Evolutionary conservation across 2,797 vertebrate genomes (phyloP).

Genomic region (Phyllotis vaccarum): DNA sequence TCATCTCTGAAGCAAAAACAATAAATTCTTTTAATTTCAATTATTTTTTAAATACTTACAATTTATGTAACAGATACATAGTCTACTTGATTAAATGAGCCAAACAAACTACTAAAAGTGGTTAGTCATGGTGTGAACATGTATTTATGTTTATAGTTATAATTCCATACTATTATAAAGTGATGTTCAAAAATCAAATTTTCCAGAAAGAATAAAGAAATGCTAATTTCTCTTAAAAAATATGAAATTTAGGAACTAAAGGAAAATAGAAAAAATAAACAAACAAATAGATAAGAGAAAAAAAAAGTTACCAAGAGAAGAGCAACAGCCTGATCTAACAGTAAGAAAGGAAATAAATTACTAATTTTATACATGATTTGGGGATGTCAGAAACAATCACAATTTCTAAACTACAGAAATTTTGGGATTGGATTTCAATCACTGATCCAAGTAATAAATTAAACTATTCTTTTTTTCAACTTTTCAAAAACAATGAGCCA

Average conservation of each 20-base stretch:
- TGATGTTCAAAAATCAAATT: not conserved
- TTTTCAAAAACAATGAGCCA: slow-evolving; percentile 42
- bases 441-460: not conserved
- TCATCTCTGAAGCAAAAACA: not conserved
- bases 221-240: not conserved
- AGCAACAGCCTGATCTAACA: not conserved
- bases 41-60: not conserved
- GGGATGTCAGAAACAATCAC: not conserved
- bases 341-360: not conserved
- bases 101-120: not conserved
- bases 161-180: not conserved
- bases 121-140: not conserved
- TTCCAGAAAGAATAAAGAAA: not conserved
- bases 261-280: not conserved
- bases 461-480: not conserved
- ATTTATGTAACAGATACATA: not conserved
- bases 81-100: not conserved
- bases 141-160: not conserved
- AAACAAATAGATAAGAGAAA: too few relatives aligned
- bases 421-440: not conserved
- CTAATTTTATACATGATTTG: not conserved
- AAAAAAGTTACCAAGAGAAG: not conserved
- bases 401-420: slow-evolving; percentile 49
- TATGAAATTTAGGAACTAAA: not conserved
- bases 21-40: not conserved